Evolutionary conservation across 2,888 invertebrate species (phyloP).

Genomic region (Omphaloscelis lunosa): DNA sequence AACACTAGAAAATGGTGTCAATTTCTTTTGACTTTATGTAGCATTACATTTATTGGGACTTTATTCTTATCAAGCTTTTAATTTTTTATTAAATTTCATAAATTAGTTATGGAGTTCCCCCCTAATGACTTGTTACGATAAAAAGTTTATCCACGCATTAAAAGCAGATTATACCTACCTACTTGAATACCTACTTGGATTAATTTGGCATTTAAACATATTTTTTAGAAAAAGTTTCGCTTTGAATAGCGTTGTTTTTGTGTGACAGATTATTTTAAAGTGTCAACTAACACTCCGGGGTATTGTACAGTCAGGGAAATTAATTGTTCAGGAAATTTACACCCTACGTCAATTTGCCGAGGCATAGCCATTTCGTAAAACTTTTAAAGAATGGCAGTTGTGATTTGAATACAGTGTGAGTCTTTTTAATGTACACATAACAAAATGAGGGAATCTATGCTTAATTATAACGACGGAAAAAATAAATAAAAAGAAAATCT

Average conservation of each 20-base stretch:
- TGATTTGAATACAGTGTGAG: background rate
- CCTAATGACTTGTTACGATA: background rate
- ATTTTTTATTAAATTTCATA: background rate
- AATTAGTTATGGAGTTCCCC: background rate
- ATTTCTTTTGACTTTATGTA: background rate
- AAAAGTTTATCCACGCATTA: background rate
- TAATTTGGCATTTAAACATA: background rate
- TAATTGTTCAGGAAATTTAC: background rate
- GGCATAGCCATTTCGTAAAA: background rate
- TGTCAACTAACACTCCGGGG: too few relatives aligned
- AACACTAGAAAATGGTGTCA: too few relatives aligned
- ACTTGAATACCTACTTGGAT: background rate
- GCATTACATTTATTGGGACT: background rate
- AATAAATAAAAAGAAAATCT: too few relatives aligned
- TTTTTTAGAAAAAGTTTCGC: too few relatives aligned
- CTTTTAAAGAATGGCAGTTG: background rate
- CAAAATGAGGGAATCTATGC: too few relatives aligned
- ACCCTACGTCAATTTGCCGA: background rate
- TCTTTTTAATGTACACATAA: too few relatives aligned
- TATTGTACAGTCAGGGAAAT: too few relatives aligned
- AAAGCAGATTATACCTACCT: background rate
- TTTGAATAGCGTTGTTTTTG: too few relatives aligned
- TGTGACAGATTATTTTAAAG: too few relatives aligned
- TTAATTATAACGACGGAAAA: too few relatives aligned
- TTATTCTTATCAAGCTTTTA: conserved; percentile 6